Base-by-base conservation (phyloP, 1,140 invertebrate species). In the Lycorma delicatula region DNA sequence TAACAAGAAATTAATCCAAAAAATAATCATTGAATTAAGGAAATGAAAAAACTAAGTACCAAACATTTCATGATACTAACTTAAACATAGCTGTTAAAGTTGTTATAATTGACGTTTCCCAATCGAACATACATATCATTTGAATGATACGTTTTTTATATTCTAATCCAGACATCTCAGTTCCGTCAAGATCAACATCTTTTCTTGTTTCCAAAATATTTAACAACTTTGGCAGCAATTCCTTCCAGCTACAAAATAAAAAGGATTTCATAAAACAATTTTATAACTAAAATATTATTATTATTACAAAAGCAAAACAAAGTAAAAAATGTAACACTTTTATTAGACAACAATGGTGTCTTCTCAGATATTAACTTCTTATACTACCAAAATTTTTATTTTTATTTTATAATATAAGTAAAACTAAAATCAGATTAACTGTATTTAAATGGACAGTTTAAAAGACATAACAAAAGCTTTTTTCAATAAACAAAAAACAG, bases 11-110 rank as follows among this genome's bases (percentile, higher is more conserved):
- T 26, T 41, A 50, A n/a, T 16, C 57, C 13, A 28, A 36, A 28
- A 1, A 26, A n/a, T 29, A 0, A 28, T 25, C n/a, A 9, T 16
- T 31, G 23, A 50, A 46, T 16, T n/a, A 7, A 1, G 18, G 26
- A 29, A 52, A 52, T 29, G 3, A 52, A 52, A 49, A 22, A 49
- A 49, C 25, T 49, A 22, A 20, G 20, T 48, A 1, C 3, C 25
- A n/a, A n/a, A n/a, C n/a, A n/a, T 51, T 13, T 41, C 12, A 1
- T 25, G 53, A 13, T 55, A 63, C 59, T 65, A 70, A 75, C 74
- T 70, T 70, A 56, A 77, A 77, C 75, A 77, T 77, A 61, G 71
- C 68, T 16, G 75, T 70, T 1, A 78, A 56, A 3, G 74, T 66
- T 27, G 74, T 70, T 13, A 74, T 55, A 58, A 74, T 70, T 27